Evolutionary conservation across 2,113 vertebrate species (phyloP).

Genomic region (Neotragus moschatus): DNA sequence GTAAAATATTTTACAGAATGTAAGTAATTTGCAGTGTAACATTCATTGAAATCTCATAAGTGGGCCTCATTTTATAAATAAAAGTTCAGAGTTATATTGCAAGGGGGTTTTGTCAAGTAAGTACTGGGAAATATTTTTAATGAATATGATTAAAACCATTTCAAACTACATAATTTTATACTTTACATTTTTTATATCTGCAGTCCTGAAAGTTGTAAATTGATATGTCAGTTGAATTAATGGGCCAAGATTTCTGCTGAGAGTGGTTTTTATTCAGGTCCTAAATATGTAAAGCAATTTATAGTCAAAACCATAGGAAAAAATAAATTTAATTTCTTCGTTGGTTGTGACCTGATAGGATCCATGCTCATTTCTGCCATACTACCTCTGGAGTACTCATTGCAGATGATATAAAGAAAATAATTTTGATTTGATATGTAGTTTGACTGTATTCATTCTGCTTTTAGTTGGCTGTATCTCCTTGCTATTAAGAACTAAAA

Average conservation of each 20-base stretch:
- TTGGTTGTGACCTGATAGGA: constrained; percentile 54
- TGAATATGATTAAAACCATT: constrained; percentile 74
- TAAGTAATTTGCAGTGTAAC: constrained; percentile 69
- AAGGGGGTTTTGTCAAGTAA: constrained; percentile 72
- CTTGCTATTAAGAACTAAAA: constrained; percentile 62
- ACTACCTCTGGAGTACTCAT: constrained; percentile 63
- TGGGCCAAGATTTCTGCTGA: constrained; percentile 61
- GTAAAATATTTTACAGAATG: constrained; percentile 72
- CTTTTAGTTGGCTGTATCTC: constrained; percentile 66
- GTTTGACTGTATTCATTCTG: constrained; percentile 70
- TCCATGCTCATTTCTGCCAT: constrained; percentile 48
- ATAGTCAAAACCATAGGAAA: constrained; percentile 62
- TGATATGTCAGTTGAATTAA: constrained; percentile 67
- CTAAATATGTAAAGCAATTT: constrained; percentile 60
- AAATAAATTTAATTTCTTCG: constrained; percentile 63
- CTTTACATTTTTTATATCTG: constrained; percentile 71
- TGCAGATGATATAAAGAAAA: constrained; percentile 64
- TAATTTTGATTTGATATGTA: constrained; percentile 44
- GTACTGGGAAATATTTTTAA: constrained; percentile 75
- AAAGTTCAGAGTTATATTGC: constrained; percentile 73
- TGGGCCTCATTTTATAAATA: constrained; percentile 76
- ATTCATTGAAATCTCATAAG: constrained; percentile 72
- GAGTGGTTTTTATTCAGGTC: constrained; percentile 67
- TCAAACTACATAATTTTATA: constrained; percentile 76
- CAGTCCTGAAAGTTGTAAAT: constrained; percentile 72